These are phyloP conservation scores for Cryptotis parvus DNA, from an alignment of 2,113 vertebrate species.

Conservation along the genomic window DNA sequence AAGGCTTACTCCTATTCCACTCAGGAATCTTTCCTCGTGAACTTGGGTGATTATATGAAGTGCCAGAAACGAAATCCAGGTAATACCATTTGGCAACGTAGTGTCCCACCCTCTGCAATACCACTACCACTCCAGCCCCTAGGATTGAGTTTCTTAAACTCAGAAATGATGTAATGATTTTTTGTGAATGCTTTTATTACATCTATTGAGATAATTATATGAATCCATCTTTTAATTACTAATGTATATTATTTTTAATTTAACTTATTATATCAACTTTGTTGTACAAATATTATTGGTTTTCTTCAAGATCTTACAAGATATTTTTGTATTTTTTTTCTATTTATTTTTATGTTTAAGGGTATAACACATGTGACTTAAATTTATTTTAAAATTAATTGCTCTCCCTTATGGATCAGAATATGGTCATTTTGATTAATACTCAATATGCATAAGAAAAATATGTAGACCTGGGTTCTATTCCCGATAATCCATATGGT, in stretches of 20 bases:
- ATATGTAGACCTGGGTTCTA: not conserved
- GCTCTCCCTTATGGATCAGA: not conserved
- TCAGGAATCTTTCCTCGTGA: too few species aligned
- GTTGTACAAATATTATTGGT: too few species aligned
- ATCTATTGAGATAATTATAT: not conserved
- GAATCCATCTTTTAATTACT: constrained; percentile 30
- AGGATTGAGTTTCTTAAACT: not conserved
- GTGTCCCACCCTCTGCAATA: too few species aligned
- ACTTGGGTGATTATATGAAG: too few species aligned
- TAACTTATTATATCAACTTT: constrained; percentile 46
- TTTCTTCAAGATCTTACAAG: constrained; percentile 2
- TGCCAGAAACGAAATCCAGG: too few species aligned
- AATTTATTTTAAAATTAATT: constrained; percentile 1
- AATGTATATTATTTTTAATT: constrained; percentile 11
- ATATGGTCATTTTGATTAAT: not conserved
- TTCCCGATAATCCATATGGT: too few species aligned
- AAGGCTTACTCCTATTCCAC: too few species aligned
- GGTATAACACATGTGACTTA: not conserved
- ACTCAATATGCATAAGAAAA: not conserved
- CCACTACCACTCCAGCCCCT: too few species aligned
- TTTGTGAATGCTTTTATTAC: not conserved
- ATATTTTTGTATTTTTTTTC: constrained; percentile 25
- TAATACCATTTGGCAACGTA: too few species aligned
- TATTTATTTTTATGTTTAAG: constrained; percentile 40
- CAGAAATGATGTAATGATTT: not conserved